Conservation (phyloP, 2,888 invertebrate genomes). For the Drosophila tanythrix region DNA sequence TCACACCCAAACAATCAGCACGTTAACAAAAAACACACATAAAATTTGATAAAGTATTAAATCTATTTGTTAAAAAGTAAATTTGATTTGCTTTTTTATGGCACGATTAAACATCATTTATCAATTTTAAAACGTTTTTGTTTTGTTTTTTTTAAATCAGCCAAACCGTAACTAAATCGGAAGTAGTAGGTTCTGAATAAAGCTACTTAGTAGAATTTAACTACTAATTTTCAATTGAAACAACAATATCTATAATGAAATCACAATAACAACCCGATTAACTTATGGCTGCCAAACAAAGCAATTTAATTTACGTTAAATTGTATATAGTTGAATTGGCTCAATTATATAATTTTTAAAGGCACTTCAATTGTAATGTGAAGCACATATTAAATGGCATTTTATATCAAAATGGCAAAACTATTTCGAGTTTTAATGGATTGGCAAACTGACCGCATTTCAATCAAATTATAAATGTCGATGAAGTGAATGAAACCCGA, state of each 20-base stretch:
- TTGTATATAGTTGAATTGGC: not conserved
- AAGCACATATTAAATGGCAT: constrained; percentile 29
- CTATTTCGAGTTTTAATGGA: constrained; percentile 17
- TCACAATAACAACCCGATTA: constrained; percentile 32
- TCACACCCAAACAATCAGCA: constrained; percentile 3
- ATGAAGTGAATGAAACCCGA: constrained; percentile 58
- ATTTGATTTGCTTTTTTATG: constrained; percentile 29
- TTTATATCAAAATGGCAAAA: constrained; percentile 19
- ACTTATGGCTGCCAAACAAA: constrained; percentile 19
- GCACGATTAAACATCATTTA: constrained; percentile 14
- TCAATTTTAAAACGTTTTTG: not conserved
- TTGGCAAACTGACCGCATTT: constrained; percentile 39
- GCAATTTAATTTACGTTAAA: not conserved
- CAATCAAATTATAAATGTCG: constrained; percentile 68
- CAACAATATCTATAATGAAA: constrained; percentile 41
- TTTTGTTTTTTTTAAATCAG: constrained; percentile 6
- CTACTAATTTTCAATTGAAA: constrained; percentile 49
- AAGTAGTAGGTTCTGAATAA: constrained; percentile 23
- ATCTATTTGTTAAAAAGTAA: constrained; percentile 6
- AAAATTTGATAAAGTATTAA: constrained; percentile 1
- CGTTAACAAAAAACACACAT: not conserved
- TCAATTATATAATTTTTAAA: not conserved
- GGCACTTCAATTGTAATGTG: not conserved
- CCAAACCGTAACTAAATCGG: constrained; percentile 20
- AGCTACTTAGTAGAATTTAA: constrained; percentile 37